Evolutionary conservation across 2,113 vertebrate genomes (phyloP).

Genomic region (Nibea coibor): DNA sequence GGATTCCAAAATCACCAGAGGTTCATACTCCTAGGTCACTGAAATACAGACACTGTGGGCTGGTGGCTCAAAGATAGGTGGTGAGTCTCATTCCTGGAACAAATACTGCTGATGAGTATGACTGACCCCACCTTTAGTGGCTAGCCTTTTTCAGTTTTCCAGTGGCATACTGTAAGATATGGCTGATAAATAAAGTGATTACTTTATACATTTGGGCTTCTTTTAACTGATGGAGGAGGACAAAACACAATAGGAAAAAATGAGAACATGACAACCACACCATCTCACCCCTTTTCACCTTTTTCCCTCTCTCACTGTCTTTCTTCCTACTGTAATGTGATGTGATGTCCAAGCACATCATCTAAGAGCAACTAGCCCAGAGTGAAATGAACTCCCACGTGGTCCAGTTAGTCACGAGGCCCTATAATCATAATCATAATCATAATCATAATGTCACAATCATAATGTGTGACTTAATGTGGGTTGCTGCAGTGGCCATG

Average conservation of each 20-base stretch:
- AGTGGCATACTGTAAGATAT: too few relatives aligned
- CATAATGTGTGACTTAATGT: neutral
- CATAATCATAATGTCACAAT: neutral
- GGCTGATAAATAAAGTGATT: too few relatives aligned
- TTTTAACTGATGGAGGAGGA: too few relatives aligned
- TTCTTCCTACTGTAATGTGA: neutral
- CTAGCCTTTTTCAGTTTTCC: too few relatives aligned
- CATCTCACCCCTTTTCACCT: neutral
- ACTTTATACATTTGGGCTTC: too few relatives aligned
- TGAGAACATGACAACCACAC: neutral
- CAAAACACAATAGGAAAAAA: too few relatives aligned
- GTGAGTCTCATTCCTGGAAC: too few relatives aligned
- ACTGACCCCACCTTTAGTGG: too few relatives aligned
- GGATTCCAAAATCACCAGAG: neutral
- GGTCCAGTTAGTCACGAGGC: constrained; percentile 10
- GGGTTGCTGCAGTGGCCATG: neutral
- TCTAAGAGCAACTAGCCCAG: constrained; percentile 12
- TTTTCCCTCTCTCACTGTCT: neutral
- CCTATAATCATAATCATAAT: neutral
- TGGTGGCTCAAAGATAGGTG: too few relatives aligned
- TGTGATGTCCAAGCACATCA: constrained; percentile 7
- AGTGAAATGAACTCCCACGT: neutral
- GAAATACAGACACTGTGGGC: too few relatives aligned
- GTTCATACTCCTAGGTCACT: too few relatives aligned
- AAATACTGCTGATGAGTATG: too few relatives aligned